Base-by-base conservation (phyloP, 2,797 vertebrate genomes). In the Smutsia gigantea region DNA sequence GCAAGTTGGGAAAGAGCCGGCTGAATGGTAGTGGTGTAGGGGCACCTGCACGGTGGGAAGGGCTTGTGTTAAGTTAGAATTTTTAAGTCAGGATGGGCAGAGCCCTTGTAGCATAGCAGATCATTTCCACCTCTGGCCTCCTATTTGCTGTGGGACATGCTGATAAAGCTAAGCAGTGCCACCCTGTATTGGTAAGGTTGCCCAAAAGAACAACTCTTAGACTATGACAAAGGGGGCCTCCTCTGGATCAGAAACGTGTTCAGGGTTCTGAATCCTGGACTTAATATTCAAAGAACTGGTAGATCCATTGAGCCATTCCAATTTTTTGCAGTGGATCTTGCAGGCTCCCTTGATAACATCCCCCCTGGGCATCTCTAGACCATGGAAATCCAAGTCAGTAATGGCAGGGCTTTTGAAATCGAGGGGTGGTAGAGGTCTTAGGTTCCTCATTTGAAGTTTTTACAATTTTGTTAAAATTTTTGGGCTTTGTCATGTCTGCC, bases 291-390 rank as follows among this genome's bases (percentile, higher is more conserved):
- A 25, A 21, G 29, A 21, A 86, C 6, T 31, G 37, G 13, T 7
- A 49, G 31, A 31, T 15, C 31, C 11, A 18, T 25, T 78, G 37
- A 57, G 59, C 27, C 7, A 37, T 27, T 46, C 31, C 9, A 49
- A 1, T 59, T 78, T 46, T 78, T n/a, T 59, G 31, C 18, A 0
- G 46, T 72, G 42, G 15, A 55, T 7, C 5, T 13, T 23, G 9
- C 0, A 29, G 12, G 0, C 21, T 2, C 46, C 14, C 7, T 37
- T 25, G 5, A 14, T 9, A 21, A 4, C 37, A 34, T 85, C n/a
- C 46, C 13, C 25, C 10, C 8, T 7, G 11, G 19, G 14, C 46
- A 64, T 42, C 57, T 83, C 29, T 5, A 55, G 37, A 46, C 15
- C 31, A 4, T 66, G 49, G 66, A 75, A n/a, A 74, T 74, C 68